Conservation (phyloP, 2,888 invertebrate genomes). For the Hirudinaria manillensis region DNA sequence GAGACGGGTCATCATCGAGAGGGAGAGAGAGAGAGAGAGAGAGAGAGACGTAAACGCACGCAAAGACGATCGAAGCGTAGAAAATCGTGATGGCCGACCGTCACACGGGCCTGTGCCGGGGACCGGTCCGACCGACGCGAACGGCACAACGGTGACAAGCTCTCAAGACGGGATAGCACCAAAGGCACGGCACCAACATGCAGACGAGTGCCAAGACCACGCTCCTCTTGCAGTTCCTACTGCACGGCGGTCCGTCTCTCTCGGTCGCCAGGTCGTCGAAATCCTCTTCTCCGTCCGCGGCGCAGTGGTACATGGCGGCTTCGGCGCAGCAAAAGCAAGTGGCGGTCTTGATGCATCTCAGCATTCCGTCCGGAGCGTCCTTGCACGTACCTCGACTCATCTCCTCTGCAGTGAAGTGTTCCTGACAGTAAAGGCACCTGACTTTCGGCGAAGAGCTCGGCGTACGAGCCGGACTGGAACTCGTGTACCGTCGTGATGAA, state of each 20-base stretch:
- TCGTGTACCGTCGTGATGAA: background rate
- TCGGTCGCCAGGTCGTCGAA: background rate
- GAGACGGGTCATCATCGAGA: background rate
- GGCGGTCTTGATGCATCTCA: slow-evolving; percentile 19
- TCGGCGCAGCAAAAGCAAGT: slow-evolving; percentile 22
- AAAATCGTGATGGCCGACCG: background rate
- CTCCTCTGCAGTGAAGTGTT: slow-evolving; percentile 16
- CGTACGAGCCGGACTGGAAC: background rate
- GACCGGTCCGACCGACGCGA: background rate
- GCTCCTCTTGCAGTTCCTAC: slow-evolving; percentile 3
- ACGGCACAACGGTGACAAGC: slow-evolving; percentile 22
- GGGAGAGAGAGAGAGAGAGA: slow-evolving; percentile 15
- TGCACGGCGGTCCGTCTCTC: background rate
- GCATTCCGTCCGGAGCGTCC: slow-evolving; percentile 23
- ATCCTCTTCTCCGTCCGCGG: slow-evolving; percentile 11
- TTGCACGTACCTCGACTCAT: background rate
- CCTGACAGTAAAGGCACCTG: slow-evolving; percentile 29
- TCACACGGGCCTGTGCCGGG: slow-evolving; percentile 22
- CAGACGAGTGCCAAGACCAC: slow-evolving; percentile 20
- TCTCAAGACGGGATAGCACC: slow-evolving; percentile 21
- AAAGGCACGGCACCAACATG: slow-evolving; percentile 26
- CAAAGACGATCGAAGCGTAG: slow-evolving; percentile 1
- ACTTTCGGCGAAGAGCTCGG: slow-evolving; percentile 2
- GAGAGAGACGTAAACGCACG: slow-evolving; percentile 2
- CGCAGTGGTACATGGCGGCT: slow-evolving; percentile 29